Conservation (phyloP, 2,888 invertebrate genomes). For the Heterodera filipjevi region DNA sequence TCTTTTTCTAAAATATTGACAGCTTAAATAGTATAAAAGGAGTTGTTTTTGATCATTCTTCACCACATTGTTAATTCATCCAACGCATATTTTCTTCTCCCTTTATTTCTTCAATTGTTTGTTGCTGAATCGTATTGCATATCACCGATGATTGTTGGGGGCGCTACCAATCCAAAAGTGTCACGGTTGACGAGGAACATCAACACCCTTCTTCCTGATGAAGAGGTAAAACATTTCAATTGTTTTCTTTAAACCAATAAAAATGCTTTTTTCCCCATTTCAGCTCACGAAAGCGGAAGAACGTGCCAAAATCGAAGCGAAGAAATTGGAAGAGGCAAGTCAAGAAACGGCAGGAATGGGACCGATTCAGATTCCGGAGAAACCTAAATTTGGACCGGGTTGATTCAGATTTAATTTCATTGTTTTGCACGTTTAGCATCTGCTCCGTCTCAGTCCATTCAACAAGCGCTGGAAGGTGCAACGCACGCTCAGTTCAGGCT, state of each 20-base stretch:
- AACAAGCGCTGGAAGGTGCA: conserved; percentile 44
- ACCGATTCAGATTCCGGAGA: too few species aligned
- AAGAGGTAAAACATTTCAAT: background rate
- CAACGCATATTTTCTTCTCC: too few species aligned
- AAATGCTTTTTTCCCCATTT: background rate
- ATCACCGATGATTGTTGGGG: too few species aligned
- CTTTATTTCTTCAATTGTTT: conserved; percentile 69
- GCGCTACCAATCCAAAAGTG: background rate
- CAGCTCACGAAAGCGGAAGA: background rate
- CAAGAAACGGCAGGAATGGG: background rate
- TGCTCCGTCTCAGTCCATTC: conserved; percentile 42
- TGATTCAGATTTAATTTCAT: too few species aligned
- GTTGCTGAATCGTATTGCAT: too few species aligned
- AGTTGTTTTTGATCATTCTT: too few species aligned
- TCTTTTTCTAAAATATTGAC: too few species aligned
- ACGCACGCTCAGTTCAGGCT: conserved; percentile 43
- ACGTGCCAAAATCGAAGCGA: background rate
- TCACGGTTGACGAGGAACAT: background rate
- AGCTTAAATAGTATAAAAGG: too few species aligned
- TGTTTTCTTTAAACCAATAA: background rate
- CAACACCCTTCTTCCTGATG: background rate
- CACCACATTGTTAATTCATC: too few species aligned
- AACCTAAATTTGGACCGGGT: too few species aligned
- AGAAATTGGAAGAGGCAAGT: background rate
- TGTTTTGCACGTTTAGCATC: conserved; percentile 29